Evolutionary conservation across 2,113 vertebrate genomes (phyloP).

Genomic region (Anser cygnoides): DNA sequence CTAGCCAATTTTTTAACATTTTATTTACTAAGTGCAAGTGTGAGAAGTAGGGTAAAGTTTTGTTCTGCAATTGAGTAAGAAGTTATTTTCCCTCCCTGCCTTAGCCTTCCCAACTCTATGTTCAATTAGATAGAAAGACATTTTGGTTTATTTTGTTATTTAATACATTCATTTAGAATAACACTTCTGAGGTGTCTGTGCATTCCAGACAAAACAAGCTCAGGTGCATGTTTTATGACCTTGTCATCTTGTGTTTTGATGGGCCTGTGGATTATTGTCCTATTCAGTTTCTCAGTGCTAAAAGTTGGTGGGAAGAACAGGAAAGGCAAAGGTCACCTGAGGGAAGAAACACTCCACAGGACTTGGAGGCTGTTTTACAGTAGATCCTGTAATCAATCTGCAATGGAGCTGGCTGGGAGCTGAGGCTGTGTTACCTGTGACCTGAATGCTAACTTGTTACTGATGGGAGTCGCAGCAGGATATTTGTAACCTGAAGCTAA

Average conservation of each 20-base stretch:
- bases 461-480: background rate
- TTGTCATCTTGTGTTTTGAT: background rate
- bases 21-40: background rate
- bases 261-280: background rate
- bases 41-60: background rate
- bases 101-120: background rate
- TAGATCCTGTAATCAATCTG: fast-evolving
- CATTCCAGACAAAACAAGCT: background rate
- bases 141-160: background rate
- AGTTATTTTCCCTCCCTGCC: background rate
- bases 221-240: background rate
- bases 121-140: background rate
- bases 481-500: background rate
- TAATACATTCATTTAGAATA: background rate
- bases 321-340: background rate
- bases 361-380: background rate
- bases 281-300: background rate
- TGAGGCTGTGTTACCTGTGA: background rate
- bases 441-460: background rate
- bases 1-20: background rate
- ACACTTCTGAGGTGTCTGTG: background rate
- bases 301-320: background rate
- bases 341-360: background rate
- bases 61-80: background rate
- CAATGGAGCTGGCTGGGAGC: background rate